Conservation (phyloP, 2,797 vertebrate genomes). For the Steatocranus sp. region DNA sequence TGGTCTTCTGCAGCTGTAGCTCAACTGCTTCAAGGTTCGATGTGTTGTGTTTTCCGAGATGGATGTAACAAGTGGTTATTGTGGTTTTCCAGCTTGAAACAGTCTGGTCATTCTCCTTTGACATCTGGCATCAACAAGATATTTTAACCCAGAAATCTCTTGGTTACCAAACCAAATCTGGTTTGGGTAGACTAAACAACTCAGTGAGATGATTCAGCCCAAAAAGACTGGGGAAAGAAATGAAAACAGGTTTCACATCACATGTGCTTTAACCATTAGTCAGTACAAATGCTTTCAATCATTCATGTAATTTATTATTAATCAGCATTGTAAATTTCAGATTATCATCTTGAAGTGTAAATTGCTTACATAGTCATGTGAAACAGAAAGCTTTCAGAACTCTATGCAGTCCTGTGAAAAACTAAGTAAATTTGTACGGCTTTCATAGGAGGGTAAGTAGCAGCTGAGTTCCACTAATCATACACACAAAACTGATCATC, state of each 20-base stretch:
- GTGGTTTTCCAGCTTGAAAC: not conserved
- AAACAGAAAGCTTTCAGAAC: not conserved
- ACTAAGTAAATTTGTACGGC: not conserved
- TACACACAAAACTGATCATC: not conserved
- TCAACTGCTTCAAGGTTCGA: not conserved
- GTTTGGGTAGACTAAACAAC: not conserved
- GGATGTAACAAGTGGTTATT: not conserved
- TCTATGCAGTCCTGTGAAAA: not conserved
- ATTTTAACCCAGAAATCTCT: not conserved
- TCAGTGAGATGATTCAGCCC: not conserved
- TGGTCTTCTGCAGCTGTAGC: not conserved
- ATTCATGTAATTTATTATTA: not conserved
- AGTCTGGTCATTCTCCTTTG: not conserved
- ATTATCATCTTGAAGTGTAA: not conserved
- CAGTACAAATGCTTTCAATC: not conserved
- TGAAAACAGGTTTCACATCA: fast-evolving
- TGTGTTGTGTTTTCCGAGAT: not conserved
- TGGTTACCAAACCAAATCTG: not conserved
- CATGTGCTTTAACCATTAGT: not conserved
- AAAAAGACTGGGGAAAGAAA: not conserved
- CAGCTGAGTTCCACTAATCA: not conserved
- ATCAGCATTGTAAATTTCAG: not conserved
- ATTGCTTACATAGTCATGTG: not conserved
- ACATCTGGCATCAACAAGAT: not conserved
- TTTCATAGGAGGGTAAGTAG: not conserved